A percentile compares a stretch with the other conserved stretches of the same genome.
These are phyloP conservation scores for Xestia ashworthii DNA, from an alignment of 2,888 invertebrate species.

Conservation along the genomic window DNA sequence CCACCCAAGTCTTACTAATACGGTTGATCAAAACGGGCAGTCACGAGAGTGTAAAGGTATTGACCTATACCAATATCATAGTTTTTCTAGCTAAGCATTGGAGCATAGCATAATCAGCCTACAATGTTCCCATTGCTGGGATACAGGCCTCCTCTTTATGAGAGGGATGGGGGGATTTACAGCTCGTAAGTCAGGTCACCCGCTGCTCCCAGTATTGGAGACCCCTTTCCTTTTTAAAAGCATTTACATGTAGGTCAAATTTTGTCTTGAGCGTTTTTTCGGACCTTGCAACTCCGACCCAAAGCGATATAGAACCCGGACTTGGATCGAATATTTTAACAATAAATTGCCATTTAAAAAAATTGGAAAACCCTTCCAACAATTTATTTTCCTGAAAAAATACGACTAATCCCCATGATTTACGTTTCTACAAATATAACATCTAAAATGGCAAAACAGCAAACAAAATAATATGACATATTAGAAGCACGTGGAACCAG, in stretches of 20 bases:
- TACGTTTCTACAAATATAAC: neutral
- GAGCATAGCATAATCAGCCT: no score
- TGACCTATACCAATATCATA: neutral
- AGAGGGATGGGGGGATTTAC: no score
- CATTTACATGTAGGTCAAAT: constrained; percentile 13
- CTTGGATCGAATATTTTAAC: constrained; percentile 15
- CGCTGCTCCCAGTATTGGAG: no score
- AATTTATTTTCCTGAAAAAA: constrained; percentile 16
- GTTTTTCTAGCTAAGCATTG: neutral
- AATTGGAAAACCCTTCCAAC: constrained; percentile 2
- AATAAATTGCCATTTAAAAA: neutral
- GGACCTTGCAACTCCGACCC: neutral
- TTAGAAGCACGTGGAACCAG: constrained; percentile 21
- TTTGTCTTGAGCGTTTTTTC: neutral
- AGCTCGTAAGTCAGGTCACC: no score
- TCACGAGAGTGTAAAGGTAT: neutral
- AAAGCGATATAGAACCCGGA: neutral
- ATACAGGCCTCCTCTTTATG: no score
- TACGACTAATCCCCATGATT: neutral
- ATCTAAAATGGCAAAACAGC: neutral
- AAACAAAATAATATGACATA: constrained; percentile 5
- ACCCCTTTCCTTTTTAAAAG: constrained; percentile 29
- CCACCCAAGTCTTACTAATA: neutral
- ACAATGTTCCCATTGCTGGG: no score
- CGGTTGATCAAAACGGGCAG: neutral